Base-by-base conservation (phyloP, 2,113 vertebrate species). In the Myanophis thanlyinensis region DNA sequence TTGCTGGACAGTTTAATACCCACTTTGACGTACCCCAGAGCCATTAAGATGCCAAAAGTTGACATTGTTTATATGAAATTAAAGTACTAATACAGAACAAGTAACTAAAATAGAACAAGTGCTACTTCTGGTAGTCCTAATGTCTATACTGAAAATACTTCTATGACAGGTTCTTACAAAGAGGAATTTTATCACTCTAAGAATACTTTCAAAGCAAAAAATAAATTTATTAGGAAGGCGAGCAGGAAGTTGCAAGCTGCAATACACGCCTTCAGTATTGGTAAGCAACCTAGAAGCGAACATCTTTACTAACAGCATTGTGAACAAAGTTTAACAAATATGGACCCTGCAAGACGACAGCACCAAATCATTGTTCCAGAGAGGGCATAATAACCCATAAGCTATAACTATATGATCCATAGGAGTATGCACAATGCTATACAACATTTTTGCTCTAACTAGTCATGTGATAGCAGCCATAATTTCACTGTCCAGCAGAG, bases 1-100 rank as follows among this genome's bases (percentile, higher is more conserved):
- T 84, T 56, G 48, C 15, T 30, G 47, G 88, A 56, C 62, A 89
- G 27, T 89, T 92, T 88, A 80, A 88, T 88, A 92, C 51, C 22
- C 47, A 46, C 18, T 85, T 54, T 92, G 91, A 92, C 40, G 80
- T 59, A 86, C n/a, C 25, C 92, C 88, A 92, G 88, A 92, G 47
- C 53, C n/a, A 86, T 93, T 93, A 93, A 86, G 85, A 93, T 62
- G 44, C 53, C 88, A 62, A 44, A 40, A 18, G 46, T 25, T 62
- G 88, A 62, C 51, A 20, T 0, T 40, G 35, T 90, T 87, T 92
- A 59, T 53, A 91, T 52, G n/a, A 46, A 46, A n/a, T 49, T 94
- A 96, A 92, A 62, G 3, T 62, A 25, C 23, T 90, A 13, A 25
- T 56, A 80, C 18, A 40, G n/a, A 54, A 25, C 4, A 47, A 30